Base-by-base conservation (phyloP, 1,140 invertebrate species). In the Liolophura sinensis region DNA sequence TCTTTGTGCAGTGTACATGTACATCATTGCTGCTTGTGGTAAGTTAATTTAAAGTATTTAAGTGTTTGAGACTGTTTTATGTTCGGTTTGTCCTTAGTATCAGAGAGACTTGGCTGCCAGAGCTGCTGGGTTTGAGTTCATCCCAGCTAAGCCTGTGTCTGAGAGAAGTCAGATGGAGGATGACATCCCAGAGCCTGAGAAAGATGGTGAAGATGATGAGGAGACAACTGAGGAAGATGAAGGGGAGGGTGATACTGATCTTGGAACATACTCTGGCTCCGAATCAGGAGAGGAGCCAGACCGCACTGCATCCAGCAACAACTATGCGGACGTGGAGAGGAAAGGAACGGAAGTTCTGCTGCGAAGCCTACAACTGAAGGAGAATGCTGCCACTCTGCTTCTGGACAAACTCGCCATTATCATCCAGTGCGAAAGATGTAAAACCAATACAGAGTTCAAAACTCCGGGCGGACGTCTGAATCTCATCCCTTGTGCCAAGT, bases 361-460 rank as follows among this genome's bases (percentile, higher is more conserved):
- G 27, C 68, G 68, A 47, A 74, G 77, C 64, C 63, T 85, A 11
- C 72, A 82, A 59, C 69, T 84, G 0, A 68, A 65, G 18, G 79
- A 82, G 46, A 68, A 69, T 50, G 72, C 74, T 12, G 78, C 78
- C 14, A 77, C 81, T 15, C 48, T 85, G n/a, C 64, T 67, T 11
- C 77, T 74, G 60, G 67, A 70, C 6, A 75, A 72, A 49, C 55
- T 85, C 0, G 60, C 69, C 12, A 46, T 81, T 20, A 66, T 70
- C 18, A 68, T 85, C 12, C 75, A 80, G 62, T 85, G 84, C 68
- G 73, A 55, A 6, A 72, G 84, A 22, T 85, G 84, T 62, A 81
- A 82, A 50, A 77, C 74, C n/a, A 69, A 70, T 12, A 68, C 69
- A 1, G 81, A 84, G 47, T 60, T 84, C 24, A 64, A 52, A 11